phyloP scores from a whole-genome alignment of 2,797 vertebrate species.

The Molossus alvarezi region DNA sequence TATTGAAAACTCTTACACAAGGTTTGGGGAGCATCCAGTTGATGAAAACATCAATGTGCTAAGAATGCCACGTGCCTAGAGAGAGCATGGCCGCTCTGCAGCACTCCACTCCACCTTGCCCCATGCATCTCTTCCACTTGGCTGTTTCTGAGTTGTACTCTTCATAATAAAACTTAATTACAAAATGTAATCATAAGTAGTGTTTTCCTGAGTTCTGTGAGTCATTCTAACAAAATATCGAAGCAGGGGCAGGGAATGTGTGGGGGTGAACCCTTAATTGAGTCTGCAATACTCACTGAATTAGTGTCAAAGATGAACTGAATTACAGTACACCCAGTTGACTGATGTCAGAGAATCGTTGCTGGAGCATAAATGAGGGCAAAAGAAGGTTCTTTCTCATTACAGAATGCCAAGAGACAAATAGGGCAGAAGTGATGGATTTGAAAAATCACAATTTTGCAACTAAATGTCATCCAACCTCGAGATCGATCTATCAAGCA shows the following conservation, averaged over 20 bases:
- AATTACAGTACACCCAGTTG: background rate
- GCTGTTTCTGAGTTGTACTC: background rate
- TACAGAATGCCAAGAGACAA: background rate
- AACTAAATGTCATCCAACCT: background rate
- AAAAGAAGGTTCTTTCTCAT: background rate
- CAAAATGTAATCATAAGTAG: background rate
- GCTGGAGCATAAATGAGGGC: background rate
- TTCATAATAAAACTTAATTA: background rate
- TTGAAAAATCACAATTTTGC: background rate
- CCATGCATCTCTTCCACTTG: background rate
- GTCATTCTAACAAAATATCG: background rate
- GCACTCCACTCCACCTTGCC: background rate
- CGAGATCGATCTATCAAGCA: background rate
- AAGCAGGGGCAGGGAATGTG: too few relatives aligned
- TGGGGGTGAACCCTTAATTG: background rate
- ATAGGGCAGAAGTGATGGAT: background rate
- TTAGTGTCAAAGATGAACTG: background rate
- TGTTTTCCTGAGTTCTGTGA: background rate
- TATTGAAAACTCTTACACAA: background rate
- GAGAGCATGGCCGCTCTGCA: background rate
- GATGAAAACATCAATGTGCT: background rate
- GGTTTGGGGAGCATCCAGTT: background rate
- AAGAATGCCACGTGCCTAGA: background rate
- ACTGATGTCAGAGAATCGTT: background rate
- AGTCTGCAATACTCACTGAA: background rate